Conservation (phyloP, 2,113 vertebrate species). For the Hippotragus niger region DNA sequence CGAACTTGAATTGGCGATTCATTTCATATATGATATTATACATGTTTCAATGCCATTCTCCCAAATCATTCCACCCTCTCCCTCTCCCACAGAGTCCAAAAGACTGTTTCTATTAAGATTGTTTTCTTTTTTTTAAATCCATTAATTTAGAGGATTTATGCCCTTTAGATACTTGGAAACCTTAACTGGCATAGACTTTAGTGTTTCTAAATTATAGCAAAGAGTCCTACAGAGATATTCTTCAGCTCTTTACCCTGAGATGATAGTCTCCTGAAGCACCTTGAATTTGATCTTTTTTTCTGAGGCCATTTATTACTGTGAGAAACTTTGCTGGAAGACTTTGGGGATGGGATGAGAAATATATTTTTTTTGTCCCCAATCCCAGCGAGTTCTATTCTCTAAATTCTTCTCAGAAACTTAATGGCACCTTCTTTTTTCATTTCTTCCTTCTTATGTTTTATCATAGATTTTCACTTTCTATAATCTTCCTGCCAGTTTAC, state of each 20-base stretch:
- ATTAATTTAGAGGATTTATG: background rate
- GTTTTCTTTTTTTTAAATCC: background rate
- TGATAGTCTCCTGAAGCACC: background rate
- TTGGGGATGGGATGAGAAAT: background rate
- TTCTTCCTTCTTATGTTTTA: background rate
- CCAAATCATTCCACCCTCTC: too few relatives aligned
- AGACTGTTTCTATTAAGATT: background rate
- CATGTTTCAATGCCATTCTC: too few relatives aligned
- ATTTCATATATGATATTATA: too few relatives aligned
- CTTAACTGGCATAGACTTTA: background rate
- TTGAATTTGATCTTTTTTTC: background rate
- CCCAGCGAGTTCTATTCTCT: background rate
- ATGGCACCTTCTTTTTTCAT: background rate
- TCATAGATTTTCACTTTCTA: background rate
- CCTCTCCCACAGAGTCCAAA: too few relatives aligned
- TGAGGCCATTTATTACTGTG: background rate
- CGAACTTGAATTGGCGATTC: rapidly evolving
- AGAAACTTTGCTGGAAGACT: background rate
- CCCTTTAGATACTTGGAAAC: background rate
- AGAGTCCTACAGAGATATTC: background rate
- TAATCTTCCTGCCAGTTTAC: background rate
- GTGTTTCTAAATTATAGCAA: background rate
- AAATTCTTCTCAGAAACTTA: background rate
- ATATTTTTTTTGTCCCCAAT: background rate
- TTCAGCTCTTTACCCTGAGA: background rate